Evolutionary conservation across 2,797 vertebrate species (phyloP).

Genomic region (Falco biarmicus): DNA sequence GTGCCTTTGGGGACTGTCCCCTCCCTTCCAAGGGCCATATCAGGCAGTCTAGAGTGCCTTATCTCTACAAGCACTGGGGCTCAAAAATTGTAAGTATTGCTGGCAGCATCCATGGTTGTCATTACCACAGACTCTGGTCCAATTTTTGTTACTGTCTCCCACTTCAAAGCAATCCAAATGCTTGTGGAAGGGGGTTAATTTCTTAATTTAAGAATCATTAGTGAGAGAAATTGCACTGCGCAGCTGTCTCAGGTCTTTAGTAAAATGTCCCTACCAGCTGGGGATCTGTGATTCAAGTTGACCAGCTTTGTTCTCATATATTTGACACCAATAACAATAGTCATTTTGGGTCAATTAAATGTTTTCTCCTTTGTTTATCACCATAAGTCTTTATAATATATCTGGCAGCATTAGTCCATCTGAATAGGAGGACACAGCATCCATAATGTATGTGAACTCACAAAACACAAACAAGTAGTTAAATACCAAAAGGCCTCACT

Average conservation of each 20-base stretch:
- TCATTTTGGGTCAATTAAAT: slow-evolving; percentile 55
- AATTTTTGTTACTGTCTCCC: slow-evolving; percentile 62
- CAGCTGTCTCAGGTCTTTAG: slow-evolving; percentile 58
- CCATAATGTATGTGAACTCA: slow-evolving; percentile 22
- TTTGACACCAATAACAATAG: slow-evolving; percentile 51
- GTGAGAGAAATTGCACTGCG: slow-evolving; percentile 60
- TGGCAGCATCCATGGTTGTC: not conserved
- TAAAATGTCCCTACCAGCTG: slow-evolving; percentile 28
- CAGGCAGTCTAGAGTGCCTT: not conserved
- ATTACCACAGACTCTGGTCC: slow-evolving; percentile 2
- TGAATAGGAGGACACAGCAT: slow-evolving; percentile 19
- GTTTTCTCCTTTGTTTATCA: slow-evolving; percentile 63
- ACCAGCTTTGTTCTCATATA: slow-evolving; percentile 18
- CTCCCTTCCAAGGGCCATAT: not conserved
- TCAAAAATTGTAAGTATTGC: not conserved
- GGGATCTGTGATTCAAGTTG: slow-evolving; percentile 37
- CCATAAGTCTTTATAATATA: slow-evolving; percentile 24
- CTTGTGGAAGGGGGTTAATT: slow-evolving; percentile 62
- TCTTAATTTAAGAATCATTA: slow-evolving; percentile 72
- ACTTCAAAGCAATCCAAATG: slow-evolving; percentile 39
- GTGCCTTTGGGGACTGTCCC: not conserved
- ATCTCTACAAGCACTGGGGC: not conserved
- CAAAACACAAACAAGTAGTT: not conserved
- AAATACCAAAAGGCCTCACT: not conserved
- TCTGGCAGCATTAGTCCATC: slow-evolving; percentile 34